These are phyloP conservation scores for Pocillopora verrucosa DNA, from an alignment of 64 coral and sea anemone species.

Conservation along the genomic window DNA sequence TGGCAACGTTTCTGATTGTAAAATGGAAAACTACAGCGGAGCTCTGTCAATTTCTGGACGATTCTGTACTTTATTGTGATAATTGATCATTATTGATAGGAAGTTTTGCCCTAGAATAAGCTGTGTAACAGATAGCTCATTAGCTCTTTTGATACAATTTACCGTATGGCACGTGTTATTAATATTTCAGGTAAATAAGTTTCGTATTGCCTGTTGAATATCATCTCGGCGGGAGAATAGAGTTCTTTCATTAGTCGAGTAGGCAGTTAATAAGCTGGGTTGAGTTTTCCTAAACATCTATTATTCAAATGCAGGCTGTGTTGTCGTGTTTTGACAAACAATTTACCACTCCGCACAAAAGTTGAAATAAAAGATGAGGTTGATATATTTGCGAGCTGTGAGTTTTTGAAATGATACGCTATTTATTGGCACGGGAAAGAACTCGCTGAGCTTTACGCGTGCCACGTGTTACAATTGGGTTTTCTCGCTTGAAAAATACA, in stretches of 20 bases:
- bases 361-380: neutral
- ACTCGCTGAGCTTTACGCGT: neutral
- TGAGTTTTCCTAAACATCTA: neutral
- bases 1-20: too few relatives aligned
- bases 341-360: constrained; percentile 10
- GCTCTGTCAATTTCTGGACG: neutral
- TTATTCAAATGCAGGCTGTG: neutral
- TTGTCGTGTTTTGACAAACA: constrained; percentile 29
- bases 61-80: neutral
- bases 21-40: too few relatives aligned
- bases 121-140: neutral
- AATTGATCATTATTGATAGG: neutral
- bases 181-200: constrained; percentile 32
- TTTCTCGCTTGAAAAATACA: neutral
- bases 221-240: neutral
- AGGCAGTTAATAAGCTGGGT: constrained; percentile 6
- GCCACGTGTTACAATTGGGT: neutral
- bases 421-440: neutral
- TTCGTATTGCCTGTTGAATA: constrained; percentile 5
- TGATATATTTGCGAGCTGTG: neutral
- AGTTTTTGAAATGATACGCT: neutral
- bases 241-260: constrained; percentile 24
- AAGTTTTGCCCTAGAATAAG: neutral
- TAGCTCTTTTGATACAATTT: neutral
- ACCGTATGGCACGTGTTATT: constrained; percentile 33